Evolutionary conservation across 2,888 invertebrate genomes (phyloP).

Genomic region (Drosophila tanythrix): DNA sequence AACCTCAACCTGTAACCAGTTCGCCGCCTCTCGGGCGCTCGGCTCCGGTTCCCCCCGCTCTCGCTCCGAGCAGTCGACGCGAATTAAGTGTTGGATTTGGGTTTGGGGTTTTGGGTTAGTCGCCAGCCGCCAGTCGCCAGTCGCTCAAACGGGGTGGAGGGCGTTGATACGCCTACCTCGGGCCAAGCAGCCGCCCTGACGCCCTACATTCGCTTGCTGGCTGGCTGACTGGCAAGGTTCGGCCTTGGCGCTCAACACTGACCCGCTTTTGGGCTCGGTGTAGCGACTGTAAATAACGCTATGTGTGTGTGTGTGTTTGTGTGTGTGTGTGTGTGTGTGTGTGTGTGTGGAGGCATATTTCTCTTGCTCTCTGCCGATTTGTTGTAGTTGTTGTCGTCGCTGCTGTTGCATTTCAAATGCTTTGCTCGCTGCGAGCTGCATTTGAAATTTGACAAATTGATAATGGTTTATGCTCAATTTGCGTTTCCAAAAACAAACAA

Average conservation of each 20-base stretch:
- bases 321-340: conserved; percentile 21
- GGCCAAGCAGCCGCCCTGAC: conserved; percentile 70
- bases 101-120: conserved; percentile 53
- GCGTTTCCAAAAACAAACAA: conserved; percentile 10
- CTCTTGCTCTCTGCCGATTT: conserved; percentile 38
- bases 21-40: conserved; percentile 32
- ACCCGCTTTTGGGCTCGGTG: conserved; percentile 65
- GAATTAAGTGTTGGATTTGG: conserved; percentile 55
- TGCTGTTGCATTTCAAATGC: conserved; percentile 61
- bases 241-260: conserved; percentile 79
- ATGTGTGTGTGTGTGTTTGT: conserved; percentile 25
- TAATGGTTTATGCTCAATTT: conserved; percentile 42
- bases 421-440: conserved; percentile 26
- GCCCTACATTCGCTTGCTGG: conserved; percentile 63
- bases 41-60: conserved; percentile 9
- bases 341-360: conserved; percentile 52
- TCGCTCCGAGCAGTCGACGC: conserved; percentile 39
- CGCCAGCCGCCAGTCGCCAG: conserved; percentile 38
- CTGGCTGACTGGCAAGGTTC: conserved; percentile 67
- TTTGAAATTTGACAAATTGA: conserved; percentile 51
- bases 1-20: conserved; percentile 52
- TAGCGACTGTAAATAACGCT: conserved; percentile 20
- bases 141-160: conserved; percentile 10
- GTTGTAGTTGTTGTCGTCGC: conserved; percentile 33
- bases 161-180: conserved; percentile 40